Evolutionary conservation across 2,888 invertebrate genomes (phyloP).

Genomic region (Cepaea hortensis): DNA sequence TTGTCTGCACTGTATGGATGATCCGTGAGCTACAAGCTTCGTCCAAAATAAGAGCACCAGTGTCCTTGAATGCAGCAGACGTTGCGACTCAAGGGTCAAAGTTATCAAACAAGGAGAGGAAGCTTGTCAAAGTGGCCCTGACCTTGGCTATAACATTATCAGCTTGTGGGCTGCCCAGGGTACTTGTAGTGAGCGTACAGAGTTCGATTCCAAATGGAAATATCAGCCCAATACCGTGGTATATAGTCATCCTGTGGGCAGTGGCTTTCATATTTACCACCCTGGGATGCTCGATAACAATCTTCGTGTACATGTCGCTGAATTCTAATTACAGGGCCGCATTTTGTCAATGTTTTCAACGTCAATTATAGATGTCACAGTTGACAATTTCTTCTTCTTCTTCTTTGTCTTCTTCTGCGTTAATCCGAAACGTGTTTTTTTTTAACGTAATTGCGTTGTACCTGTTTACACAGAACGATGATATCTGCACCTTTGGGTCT

Average conservation of each 20-base stretch:
- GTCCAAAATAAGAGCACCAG: background rate
- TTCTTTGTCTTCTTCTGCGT: no score
- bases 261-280: background rate
- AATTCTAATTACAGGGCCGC: background rate
- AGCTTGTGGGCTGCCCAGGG: no score
- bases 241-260: background rate
- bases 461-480: no score
- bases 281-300: constrained; percentile 6
- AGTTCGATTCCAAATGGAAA: background rate
- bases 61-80: background rate
- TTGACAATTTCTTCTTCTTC: no score
- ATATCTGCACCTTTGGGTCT: no score
- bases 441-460: no score
- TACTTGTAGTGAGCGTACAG: background rate
- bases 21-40: background rate
- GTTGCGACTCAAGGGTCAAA: background rate
- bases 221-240: background rate
- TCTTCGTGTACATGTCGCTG: background rate
- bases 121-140: no score
- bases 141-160: no score
- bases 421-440: no score
- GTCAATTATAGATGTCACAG: background rate
- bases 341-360: background rate
- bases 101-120: no score
- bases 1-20: background rate